Base-by-base conservation (phyloP, 2,888 invertebrate species). In the Capitulum mitella region DNA sequence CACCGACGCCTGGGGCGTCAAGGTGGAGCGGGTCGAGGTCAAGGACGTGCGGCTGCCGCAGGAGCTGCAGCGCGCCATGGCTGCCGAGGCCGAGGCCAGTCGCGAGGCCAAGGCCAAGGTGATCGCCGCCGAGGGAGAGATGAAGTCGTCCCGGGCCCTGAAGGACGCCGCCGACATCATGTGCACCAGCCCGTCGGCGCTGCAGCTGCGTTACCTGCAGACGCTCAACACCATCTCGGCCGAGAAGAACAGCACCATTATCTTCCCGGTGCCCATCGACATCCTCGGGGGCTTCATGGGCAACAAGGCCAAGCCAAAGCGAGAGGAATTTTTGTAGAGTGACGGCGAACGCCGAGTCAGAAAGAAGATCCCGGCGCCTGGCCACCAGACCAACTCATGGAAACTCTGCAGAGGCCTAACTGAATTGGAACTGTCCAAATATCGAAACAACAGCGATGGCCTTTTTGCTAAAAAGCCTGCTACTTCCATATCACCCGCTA, bases 161-260 rank as follows among this genome's bases (percentile, higher is more conserved):
- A 88, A 88, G 83, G 88, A 88, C 82, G 88, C 88, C n/a, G 88
- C 88, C 29, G 88, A 88, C 80, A 86, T 88, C 74, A 88, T 88
- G 80, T 83, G 84, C 0, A 85, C 86, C 80, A 86, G 86, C 5
- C 87, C 88, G 3, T 85, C 87, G 12, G 88, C 88, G 14, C 84
- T 81, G 34, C 81, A 93, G 92, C 84, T 93, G 81, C 90, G 94
- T 26, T 94, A 94, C 85, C 88, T 95, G 58, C 97, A 97, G 87
- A 96, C 97, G 0, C 87, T 97, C 80, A 95, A 90, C 87, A 92
- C 92, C 79, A 96, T 97, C 85, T 94, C 96, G 1, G 93, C 94
- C 0, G 96, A 97, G 87, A 96, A 95, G 87, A 96, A 96, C 86
- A 95, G 95, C 0, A 97, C 96, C 0, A 96, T 97, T 83, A 92